Conservation (phyloP, 2,888 invertebrate genomes). For the Byasa hedistus region DNA sequence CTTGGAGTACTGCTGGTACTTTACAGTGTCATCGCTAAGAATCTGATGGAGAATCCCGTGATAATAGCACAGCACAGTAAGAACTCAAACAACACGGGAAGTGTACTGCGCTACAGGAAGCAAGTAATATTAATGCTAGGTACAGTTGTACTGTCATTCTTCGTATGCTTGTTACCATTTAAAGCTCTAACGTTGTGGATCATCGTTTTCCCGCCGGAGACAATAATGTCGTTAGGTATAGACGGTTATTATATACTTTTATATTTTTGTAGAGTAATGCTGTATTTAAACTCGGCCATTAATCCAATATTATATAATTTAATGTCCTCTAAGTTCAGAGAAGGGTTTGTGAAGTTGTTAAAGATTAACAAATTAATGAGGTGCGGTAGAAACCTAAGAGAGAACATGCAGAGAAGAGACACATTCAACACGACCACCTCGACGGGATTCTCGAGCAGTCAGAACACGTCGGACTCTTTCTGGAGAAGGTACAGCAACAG, state of each 20-base stretch:
- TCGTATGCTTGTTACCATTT: conserved; percentile 93
- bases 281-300: conserved; percentile 93
- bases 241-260: conserved; percentile 91
- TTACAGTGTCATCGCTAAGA: conserved; percentile 91
- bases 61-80: conserved; percentile 82
- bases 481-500: conserved; percentile 82
- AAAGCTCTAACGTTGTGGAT: conserved; percentile 93
- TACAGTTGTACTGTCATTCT: conserved; percentile 93
- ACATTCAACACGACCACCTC: conserved; percentile 84
- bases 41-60: conserved; percentile 89
- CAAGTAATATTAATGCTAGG: conserved; percentile 94
- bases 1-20: conserved; percentile 88
- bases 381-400: conserved; percentile 64
- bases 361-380: conserved; percentile 70
- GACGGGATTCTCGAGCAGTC: conserved; percentile 79
- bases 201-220: conserved; percentile 86
- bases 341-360: conserved; percentile 86
- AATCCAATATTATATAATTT: conserved; percentile 95
- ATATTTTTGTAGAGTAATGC: conserved; percentile 92
- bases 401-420: conserved; percentile 82
- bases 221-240: conserved; percentile 84
- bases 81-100: conserved; percentile 69
- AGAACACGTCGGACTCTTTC: conserved; percentile 81
- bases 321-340: conserved; percentile 94
- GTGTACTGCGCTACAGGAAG: conserved; percentile 86